Percentiles rank a stretch among this genome's conserved stretches.
These are phyloP conservation scores for Sarcophaga subvicina DNA, from an alignment of 2,888 invertebrate species.

Conservation along the genomic window DNA sequence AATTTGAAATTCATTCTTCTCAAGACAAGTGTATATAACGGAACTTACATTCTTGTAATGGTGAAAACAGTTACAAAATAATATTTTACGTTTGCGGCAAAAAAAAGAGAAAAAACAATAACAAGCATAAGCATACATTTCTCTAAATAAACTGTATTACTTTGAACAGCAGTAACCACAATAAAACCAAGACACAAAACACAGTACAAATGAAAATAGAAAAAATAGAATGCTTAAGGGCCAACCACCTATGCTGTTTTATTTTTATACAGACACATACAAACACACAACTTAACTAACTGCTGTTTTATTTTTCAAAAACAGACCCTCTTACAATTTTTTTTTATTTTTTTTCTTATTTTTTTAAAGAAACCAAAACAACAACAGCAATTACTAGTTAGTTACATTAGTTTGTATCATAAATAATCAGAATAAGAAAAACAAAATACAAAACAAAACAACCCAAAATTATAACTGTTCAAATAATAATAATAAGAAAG, in stretches of 20 bases:
- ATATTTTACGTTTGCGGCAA: too few relatives aligned
- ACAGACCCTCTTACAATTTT: too few relatives aligned
- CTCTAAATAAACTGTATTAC: too few relatives aligned
- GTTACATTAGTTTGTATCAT: too few relatives aligned
- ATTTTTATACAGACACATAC: background rate
- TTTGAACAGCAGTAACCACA: background rate
- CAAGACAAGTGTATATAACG: too few relatives aligned
- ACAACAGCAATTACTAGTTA: slow-evolving; percentile 14
- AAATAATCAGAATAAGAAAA: too few relatives aligned
- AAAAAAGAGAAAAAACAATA: background rate
- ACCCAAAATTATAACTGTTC: slow-evolving; percentile 11
- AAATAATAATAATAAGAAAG: slow-evolving; percentile 48
- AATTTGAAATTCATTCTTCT: too few relatives aligned
- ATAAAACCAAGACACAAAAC: background rate
- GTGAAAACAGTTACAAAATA: too few relatives aligned
- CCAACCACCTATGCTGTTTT: slow-evolving; percentile 8
- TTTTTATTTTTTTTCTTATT: too few relatives aligned
- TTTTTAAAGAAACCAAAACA: background rate
- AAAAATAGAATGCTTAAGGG: slow-evolving; percentile 27
- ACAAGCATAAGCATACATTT: background rate
- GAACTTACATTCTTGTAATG: too few relatives aligned
- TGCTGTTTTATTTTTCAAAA: too few relatives aligned
- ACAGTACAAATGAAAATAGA: background rate
- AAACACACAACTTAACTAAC: background rate
- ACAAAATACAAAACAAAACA: too few relatives aligned